phyloP scores from a whole-genome alignment of 2,888 invertebrate species.

The Linnaemya vulpina region DNA sequence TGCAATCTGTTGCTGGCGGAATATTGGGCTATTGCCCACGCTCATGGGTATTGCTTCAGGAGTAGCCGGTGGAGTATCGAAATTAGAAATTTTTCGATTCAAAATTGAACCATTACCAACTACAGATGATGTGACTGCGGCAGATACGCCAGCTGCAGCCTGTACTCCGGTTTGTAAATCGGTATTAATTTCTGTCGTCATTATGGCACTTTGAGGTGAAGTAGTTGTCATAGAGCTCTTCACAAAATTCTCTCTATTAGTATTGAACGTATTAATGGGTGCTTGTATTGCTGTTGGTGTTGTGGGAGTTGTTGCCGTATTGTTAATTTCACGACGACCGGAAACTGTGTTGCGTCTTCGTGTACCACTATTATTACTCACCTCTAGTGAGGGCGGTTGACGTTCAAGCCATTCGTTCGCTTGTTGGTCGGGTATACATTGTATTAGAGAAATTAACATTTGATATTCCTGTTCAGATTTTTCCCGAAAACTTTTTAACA shows the following conservation, averaged over 20 bases:
- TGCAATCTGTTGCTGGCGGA: conserved; percentile 77
- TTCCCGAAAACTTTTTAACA: conserved; percentile 89
- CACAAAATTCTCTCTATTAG: conserved; percentile 51
- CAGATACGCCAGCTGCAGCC: background rate
- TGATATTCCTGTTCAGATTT: conserved; percentile 89
- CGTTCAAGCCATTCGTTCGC: conserved; percentile 75
- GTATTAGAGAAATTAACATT: conserved; percentile 85
- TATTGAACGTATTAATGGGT: conserved; percentile 68
- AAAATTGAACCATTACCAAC: conserved; percentile 41
- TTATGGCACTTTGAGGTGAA: conserved; percentile 64
- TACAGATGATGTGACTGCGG: conserved; percentile 42
- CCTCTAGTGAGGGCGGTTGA: conserved; percentile 76
- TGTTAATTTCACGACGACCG: conserved; percentile 76
- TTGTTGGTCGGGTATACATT: conserved; percentile 79
- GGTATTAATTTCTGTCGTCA: conserved; percentile 23
- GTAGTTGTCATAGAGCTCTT: conserved; percentile 50
- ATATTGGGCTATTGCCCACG: conserved; percentile 83
- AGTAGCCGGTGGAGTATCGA: conserved; percentile 83
- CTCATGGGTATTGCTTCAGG: conserved; percentile 83
- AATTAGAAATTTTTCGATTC: conserved; percentile 80
- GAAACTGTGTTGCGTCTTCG: conserved; percentile 78
- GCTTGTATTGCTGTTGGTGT: conserved; percentile 77
- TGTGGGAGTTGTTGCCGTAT: conserved; percentile 77
- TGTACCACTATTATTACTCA: conserved; percentile 73
- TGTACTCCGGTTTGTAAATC: background rate